These are phyloP conservation scores for Tangara arthus DNA, from an alignment of 2,797 vertebrate genomes.

Conservation along the genomic window DNA sequence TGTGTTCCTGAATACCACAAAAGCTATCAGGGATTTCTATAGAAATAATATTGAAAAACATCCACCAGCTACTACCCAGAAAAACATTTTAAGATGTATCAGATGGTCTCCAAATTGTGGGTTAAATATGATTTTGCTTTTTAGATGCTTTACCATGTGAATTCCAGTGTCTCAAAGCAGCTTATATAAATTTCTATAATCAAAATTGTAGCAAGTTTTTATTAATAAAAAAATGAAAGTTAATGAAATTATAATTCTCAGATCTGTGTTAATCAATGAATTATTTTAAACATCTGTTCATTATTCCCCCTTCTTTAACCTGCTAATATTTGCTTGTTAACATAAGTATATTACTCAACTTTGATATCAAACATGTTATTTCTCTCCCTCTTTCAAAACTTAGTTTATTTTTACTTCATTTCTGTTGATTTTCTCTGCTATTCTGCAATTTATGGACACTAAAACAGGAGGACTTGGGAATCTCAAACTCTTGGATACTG, in stretches of 20 bases:
- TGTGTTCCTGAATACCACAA: background rate
- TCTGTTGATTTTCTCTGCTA: background rate
- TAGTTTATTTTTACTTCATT: background rate
- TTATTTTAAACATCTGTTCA: background rate
- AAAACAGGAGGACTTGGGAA: background rate
- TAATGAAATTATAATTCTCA: background rate
- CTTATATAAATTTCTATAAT: background rate
- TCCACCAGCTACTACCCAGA: background rate
- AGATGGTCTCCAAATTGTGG: background rate
- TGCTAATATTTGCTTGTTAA: background rate
- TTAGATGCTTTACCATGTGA: background rate
- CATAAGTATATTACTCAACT: background rate
- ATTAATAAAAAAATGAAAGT: background rate
- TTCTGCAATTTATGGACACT: background rate
- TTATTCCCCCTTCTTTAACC: background rate
- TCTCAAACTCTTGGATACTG: background rate
- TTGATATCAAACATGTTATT: fast-evolving
- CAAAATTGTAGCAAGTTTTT: background rate
- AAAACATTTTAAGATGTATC: background rate
- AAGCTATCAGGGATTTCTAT: background rate
- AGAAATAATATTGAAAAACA: background rate
- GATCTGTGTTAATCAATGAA: background rate
- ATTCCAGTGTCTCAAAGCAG: background rate
- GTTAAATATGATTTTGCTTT: background rate
- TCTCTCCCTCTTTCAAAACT: background rate